Percentiles rank a stretch among this genome's conserved stretches.
Conservation (phyloP, 2,888 invertebrate species). For the Athalia cordata region DNA sequence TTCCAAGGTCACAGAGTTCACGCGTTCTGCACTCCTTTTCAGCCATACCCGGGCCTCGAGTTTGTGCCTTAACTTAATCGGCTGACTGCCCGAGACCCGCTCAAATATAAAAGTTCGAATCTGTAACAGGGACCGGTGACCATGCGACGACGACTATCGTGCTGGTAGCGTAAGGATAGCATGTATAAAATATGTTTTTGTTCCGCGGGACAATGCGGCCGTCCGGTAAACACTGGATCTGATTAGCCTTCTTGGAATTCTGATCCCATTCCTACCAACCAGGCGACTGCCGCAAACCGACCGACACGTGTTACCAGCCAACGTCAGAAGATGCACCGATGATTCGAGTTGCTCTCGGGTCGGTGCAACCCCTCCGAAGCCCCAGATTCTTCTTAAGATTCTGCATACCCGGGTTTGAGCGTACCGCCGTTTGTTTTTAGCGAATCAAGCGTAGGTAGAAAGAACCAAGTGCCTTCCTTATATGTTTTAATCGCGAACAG, state of each 20-base stretch:
- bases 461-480: not conserved
- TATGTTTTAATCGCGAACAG: not conserved
- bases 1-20: conserved; percentile 40
- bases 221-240: conserved; percentile 45
- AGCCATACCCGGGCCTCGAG: not conserved
- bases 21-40: conserved; percentile 25
- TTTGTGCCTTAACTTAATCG: conserved; percentile 33
- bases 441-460: conserved; percentile 16
- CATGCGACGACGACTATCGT: conserved; percentile 50
- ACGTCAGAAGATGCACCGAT: conserved; percentile 39
- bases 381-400: conserved; percentile 23
- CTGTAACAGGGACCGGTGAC: conserved; percentile 56
- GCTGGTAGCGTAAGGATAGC: conserved; percentile 47
- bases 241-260: conserved; percentile 47
- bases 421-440: conserved; percentile 6
- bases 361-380: conserved; percentile 30
- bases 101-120: conserved; percentile 59
- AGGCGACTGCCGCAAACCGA: conserved; percentile 27
- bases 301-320: conserved; percentile 38
- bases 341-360: conserved; percentile 37
- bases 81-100: conserved; percentile 35
- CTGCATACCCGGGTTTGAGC: conserved; percentile 1
- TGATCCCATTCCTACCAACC: conserved; percentile 44
- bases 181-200: conserved; percentile 68
- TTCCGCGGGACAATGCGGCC: conserved; percentile 65